A percentile compares a stretch with the other conserved stretches of the same genome.
Conservation (phyloP, 1,140 invertebrate species). For the Achroia grisella region DNA sequence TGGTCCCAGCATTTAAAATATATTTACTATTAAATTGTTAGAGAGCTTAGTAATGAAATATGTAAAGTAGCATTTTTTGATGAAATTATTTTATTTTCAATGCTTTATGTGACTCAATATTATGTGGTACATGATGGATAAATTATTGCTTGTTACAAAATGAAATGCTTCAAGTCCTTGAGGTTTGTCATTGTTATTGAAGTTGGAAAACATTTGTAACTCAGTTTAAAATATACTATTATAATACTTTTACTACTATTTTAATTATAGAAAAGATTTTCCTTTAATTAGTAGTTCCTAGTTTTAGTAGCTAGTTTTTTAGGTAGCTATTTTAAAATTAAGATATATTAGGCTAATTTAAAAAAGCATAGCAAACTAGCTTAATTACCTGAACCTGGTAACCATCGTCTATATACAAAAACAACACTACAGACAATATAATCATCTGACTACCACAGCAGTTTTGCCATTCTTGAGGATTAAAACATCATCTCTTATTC, state of each 20-base stretch:
- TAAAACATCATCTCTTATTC: no score
- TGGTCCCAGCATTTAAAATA: slow-evolving; percentile 65
- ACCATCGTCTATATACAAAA: no score
- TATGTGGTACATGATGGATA: slow-evolving; percentile 57
- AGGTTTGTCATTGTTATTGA: slow-evolving; percentile 57
- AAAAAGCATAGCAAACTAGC: no score
- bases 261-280: slow-evolving; percentile 32
- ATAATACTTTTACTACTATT: slow-evolving; percentile 37
- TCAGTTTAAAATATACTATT: slow-evolving; percentile 68
- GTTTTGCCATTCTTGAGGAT: no score
- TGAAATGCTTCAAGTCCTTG: slow-evolving; percentile 44
- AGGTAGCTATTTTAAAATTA: no score
- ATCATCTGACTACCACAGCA: no score
- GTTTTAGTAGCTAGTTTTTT: no score
- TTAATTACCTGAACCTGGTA: no score
- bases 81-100: slow-evolving; percentile 66
- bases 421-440: no score
- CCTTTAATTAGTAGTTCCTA: no score
- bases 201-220: slow-evolving; percentile 62
- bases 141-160: slow-evolving; percentile 52
- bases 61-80: slow-evolving; percentile 68
- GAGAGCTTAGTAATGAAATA: slow-evolving; percentile 66
- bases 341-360: no score
- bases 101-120: slow-evolving; percentile 65
- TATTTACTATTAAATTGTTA: slow-evolving; percentile 66